Base-by-base conservation (phyloP, 1,140 invertebrate species). In the Lordiphosa collinella region DNA sequence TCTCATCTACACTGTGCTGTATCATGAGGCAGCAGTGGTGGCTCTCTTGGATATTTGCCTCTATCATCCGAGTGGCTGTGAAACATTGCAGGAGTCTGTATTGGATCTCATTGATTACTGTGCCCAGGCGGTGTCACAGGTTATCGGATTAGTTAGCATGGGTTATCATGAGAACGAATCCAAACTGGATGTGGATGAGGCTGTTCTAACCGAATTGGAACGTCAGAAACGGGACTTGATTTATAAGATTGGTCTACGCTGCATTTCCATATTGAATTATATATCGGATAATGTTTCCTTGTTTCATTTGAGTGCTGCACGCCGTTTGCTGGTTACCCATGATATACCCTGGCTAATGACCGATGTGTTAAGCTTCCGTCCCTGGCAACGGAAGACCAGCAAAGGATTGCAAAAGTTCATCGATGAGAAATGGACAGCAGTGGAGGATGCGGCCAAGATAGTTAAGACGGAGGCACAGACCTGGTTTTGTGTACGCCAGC, bases 41-140 rank as follows among this genome's bases (percentile, higher is more conserved):
- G 93, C 93, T 1, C 80, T 96, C 0, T 76, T 96, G 25, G 95
- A 96, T 89, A 92, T 93, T 6, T 90, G 95, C 31, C 89, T 95
- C 4, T 96, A 92, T 80, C 94, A 96, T 87, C 90, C 91, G 6
- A 94, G 93, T 71, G 92, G 93, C 16, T 93, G 92, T 48, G 92
- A 94, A 73, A 91, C 92, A 22, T 89, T 96, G 37, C 92, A 92
- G 36, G 94, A 96, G 43, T 89, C 92, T 6, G 90, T 92, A 11
- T 90, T 94, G 6, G 95, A 96, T 89, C 82, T 96, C 1, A 90
- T 95, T n/a, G 94, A 95, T 87, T 96, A 96, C 70, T 90, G 91
- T 29, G 90, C 92, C 2, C 90, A 92, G 56, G 90, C 90, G 37
- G 79, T 94, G 0, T 91, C 91, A 12, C 82, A 89, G 18, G 87